These are phyloP conservation scores for Mimas tiliae DNA, from an alignment of 2,888 invertebrate genomes.

Conservation along the genomic window DNA sequence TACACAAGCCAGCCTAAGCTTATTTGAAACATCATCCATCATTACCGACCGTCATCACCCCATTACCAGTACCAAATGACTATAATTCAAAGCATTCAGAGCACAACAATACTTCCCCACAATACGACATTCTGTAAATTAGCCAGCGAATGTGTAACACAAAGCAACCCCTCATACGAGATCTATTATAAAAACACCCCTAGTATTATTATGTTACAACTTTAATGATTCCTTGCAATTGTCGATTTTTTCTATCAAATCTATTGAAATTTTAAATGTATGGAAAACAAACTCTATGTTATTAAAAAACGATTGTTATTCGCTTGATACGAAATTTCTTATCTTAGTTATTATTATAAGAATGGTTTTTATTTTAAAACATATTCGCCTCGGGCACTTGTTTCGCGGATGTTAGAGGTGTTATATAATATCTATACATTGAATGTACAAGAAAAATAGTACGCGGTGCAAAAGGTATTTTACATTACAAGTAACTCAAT, in stretches of 20 bases:
- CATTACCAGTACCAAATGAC: constrained; percentile 48
- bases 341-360: neutral
- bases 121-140: constrained; percentile 69
- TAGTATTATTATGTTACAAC: constrained; percentile 77
- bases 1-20: no score
- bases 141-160: constrained; percentile 59
- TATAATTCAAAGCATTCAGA: constrained; percentile 30
- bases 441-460: no score
- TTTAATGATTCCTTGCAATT: constrained; percentile 71
- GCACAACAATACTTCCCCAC: constrained; percentile 32
- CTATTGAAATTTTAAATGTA: constrained; percentile 38
- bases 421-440: no score
- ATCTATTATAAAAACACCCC: constrained; percentile 75
- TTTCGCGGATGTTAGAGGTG: neutral
- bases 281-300: neutral
- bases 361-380: neutral
- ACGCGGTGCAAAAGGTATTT: no score
- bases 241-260: constrained; percentile 32
- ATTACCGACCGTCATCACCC: constrained; percentile 10
- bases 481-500: no score
- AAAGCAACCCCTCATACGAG: constrained; percentile 73
- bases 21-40: neutral
- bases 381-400: neutral
- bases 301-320: neutral
- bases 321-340: neutral